Evolutionary conservation across 2,888 invertebrate species (phyloP).

Genomic region (Iphiclides podalirius): DNA sequence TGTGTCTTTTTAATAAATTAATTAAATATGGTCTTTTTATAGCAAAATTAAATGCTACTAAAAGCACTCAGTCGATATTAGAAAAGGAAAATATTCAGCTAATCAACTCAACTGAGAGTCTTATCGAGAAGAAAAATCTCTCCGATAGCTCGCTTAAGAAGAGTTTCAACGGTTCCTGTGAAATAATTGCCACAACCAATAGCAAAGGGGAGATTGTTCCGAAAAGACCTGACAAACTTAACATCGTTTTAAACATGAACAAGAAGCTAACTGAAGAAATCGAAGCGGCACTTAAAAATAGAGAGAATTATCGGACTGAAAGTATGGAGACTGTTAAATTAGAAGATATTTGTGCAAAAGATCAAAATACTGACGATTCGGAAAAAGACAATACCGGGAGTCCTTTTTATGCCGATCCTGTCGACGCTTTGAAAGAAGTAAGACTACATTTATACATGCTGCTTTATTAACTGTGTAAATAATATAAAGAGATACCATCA

Average conservation of each 20-base stretch:
- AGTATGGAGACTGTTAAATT: constrained; percentile 75
- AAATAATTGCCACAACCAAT: constrained; percentile 73
- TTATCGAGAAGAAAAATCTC: constrained; percentile 63
- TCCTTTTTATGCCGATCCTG: constrained; percentile 94
- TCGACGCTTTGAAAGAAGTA: constrained; percentile 87
- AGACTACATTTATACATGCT: too few species aligned
- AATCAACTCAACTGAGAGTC: constrained; percentile 63
- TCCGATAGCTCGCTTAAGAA: constrained; percentile 63
- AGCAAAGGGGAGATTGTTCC: constrained; percentile 71
- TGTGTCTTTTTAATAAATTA: background rate
- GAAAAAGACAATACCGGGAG: constrained; percentile 86
- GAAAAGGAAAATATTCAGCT: constrained; percentile 71
- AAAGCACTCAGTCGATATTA: constrained; percentile 69
- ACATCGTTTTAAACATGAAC: constrained; percentile 70
- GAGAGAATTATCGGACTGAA: constrained; percentile 62
- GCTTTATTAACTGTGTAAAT: too few species aligned
- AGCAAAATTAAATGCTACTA: constrained; percentile 69
- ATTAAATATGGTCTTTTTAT: constrained; percentile 35
- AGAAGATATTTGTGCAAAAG: constrained; percentile 60
- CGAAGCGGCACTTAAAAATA: constrained; percentile 62
- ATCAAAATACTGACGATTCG: constrained; percentile 46
- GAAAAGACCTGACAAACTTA: constrained; percentile 74
- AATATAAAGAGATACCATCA: too few species aligned
- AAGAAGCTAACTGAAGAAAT: constrained; percentile 74
- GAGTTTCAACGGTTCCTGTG: constrained; percentile 61